Evolutionary conservation across 2,797 vertebrate species (phyloP).

Genomic region (Catamblyrhynchus diadema): DNA sequence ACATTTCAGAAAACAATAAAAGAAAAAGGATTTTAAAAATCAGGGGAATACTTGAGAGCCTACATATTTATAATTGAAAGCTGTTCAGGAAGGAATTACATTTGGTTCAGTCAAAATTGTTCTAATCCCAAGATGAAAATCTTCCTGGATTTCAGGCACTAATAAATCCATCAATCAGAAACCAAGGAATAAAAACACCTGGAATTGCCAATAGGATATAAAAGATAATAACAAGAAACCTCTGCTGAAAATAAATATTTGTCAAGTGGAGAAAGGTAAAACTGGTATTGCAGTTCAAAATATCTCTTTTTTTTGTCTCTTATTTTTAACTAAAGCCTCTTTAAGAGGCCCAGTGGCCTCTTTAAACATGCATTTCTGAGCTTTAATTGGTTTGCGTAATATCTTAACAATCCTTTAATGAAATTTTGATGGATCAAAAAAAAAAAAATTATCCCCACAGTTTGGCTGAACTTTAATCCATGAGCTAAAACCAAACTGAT

Average conservation of each 20-base stretch:
- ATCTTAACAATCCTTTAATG: not conserved
- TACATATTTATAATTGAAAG: constrained; percentile 8
- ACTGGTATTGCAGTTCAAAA: not conserved
- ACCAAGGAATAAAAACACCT: not conserved
- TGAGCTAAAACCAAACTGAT: constrained; percentile 3
- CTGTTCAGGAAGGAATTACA: not conserved
- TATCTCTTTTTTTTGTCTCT: not conserved
- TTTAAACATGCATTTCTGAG: not conserved
- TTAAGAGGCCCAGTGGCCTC: not conserved
- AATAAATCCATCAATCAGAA: constrained; percentile 40
- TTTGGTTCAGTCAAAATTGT: constrained; percentile 17
- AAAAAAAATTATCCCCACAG: not conserved
- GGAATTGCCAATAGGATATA: not conserved
- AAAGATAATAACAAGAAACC: not conserved
- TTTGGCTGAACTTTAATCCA: not conserved
- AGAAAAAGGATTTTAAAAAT: not conserved
- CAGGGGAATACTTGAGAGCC: not conserved
- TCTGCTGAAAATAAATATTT: constrained; percentile 6
- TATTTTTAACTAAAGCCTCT: not conserved
- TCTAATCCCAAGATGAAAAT: constrained; percentile 38
- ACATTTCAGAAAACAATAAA: not conserved
- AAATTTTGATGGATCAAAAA: not conserved
- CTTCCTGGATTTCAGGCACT: not conserved
- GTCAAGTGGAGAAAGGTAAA: not conserved
- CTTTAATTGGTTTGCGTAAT: not conserved